Conservation (phyloP, 2,797 vertebrate species). For the Hyperoplus lanceolatus region DNA sequence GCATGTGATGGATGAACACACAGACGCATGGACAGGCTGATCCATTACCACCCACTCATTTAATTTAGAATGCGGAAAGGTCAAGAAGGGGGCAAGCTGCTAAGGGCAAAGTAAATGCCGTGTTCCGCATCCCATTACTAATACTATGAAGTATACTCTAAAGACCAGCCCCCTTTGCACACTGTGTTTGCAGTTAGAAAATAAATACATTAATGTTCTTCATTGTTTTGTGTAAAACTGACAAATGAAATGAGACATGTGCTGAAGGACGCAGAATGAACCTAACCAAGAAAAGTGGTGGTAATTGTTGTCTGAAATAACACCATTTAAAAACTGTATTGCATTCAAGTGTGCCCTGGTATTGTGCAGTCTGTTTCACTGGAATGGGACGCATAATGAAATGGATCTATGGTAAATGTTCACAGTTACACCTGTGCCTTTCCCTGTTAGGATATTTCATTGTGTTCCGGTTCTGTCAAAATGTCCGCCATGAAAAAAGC, state of each 20-base stretch:
- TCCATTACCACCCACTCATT: constrained; percentile 20
- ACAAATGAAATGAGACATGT: neutral
- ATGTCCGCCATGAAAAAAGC: constrained; percentile 34
- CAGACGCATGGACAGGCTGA: constrained; percentile 16
- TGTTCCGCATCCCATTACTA: constrained; percentile 1
- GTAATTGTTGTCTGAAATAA: too few relatives aligned
- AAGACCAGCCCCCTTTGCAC: neutral
- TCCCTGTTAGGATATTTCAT: constrained; percentile 47
- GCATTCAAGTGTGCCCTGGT: neutral
- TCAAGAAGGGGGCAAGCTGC: neutral
- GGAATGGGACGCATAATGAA: constrained; percentile 34
- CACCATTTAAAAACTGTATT: neutral
- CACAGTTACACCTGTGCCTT: constrained; percentile 21
- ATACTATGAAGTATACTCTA: neutral
- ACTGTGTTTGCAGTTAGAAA: neutral
- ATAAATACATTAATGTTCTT: neutral
- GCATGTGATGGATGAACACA: constrained; percentile 22
- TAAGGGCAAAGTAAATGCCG: constrained; percentile 10
- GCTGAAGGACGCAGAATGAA: neutral
- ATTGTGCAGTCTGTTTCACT: constrained; percentile 18
- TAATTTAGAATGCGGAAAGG: constrained; percentile 18
- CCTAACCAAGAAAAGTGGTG: neutral
- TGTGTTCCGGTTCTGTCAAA: constrained; percentile 68
- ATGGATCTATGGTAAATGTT: constrained; percentile 47
- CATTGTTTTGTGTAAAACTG: neutral